Evolutionary conservation across 2,888 invertebrate genomes (phyloP), one percentile per base, ranked within the genome.

Genomic region (Synanthedon myopaeformis): DNA sequence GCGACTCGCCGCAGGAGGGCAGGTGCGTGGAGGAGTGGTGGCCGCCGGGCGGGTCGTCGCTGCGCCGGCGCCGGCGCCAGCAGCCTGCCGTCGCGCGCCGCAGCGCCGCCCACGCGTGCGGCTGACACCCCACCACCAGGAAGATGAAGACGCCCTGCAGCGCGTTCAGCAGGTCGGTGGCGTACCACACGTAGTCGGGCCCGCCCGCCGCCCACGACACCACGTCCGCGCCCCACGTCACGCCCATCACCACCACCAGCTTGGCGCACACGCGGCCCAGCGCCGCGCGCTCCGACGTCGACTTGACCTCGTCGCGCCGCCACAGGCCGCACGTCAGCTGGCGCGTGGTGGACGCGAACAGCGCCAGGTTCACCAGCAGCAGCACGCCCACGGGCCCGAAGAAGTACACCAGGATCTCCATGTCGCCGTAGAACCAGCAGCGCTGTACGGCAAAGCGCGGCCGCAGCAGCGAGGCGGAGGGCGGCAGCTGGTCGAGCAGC

Each of bases 101-200:
- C 45, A 80, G 70, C 60, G 85, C 83, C 49, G 78, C 79, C 79
- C 80, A 79, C 76, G 92, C 92, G 88, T 95, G 95, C 55, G 95
- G 95, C 88, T 95, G 95, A 77, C 94, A 95, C 52, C 95, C 96
- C 63, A 95, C 94, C 61, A 96, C 95, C 69, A 94, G 91, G 82
- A 96, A 96, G 69, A 96, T 96, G 77, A 95, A 92, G 54, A 96
- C 93, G 61, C 96, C 96, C 79, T 96, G 96, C 64, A 95, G 89
- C 60, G 94, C 93, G 84, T 96, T 96, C 68, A 96, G 91, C 70
- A 95, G 78, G 82, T 96, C 96, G 53, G 95, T 94, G 60, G 93
- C 88, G 80, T 94, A 94, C 95, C 96, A 96, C 64, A 93, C 82
- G 75, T 92, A 93, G 66, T 92, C 89, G 0, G 94, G 94, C 4